Evolutionary conservation across 1,140 invertebrate genomes (phyloP), one percentile per base, ranked within the genome.

Genomic region (Chionoecetes opilio): DNA sequence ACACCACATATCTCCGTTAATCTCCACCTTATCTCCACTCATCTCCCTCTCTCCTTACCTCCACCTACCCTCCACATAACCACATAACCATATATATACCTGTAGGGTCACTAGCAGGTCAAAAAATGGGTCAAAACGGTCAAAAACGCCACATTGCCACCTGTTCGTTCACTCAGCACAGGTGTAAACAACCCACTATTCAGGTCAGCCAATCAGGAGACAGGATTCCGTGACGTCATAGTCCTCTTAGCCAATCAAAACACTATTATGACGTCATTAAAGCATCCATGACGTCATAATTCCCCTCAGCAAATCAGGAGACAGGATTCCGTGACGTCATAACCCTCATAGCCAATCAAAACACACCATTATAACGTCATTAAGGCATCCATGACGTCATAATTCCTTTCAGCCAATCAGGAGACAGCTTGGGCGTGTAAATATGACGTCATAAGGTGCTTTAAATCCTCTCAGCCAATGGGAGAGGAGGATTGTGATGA

Each of bases 131-230:
- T 63, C 21, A 63, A 46, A 82, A 91, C 21, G 14, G n/a, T 14
- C 14, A 32, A 21, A 92, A 21, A 32, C 32, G n/a, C n/a, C 34
- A 75, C 91, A 92, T 82, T 26, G 82, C n/a, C 53, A 92, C 91
- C 91, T 92, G 91, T 82, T 82, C n/a, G 21, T 26, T n/a, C 0
- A 21, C 34, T 32, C n/a, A 14, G 14, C 53, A 35, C 38, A 92
- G 53, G 91, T 92, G 91, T 92, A 92, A 92, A 92, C 91, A 92
- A 82, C n/a, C n/a, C n/a, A n/a, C n/a, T n/a, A n/a, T n/a, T n/a
- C n/a, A n/a, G n/a, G n/a, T 92, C 91, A 92, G 91, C 91, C 91
- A 92, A 92, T 92, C 29, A 82, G 31, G 5, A 32, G 9, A 3
- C 29, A 82, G 63, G 1, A 35, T 35, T 0, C 11, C 0, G 63